phyloP scores from a whole-genome alignment of 1,140 invertebrate species.

The Limonius californicus region DNA sequence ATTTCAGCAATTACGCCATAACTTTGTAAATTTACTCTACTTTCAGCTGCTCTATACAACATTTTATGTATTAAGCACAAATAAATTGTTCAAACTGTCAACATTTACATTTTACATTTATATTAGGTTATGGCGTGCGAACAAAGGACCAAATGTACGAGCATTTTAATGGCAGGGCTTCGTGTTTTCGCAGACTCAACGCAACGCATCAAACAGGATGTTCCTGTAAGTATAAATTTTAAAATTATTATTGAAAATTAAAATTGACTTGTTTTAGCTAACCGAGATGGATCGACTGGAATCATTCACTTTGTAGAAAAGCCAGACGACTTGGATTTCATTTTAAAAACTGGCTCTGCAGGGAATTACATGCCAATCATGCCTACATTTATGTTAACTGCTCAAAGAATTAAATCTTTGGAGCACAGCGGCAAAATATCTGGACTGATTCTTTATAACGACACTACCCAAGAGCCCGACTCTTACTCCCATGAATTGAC shows the following conservation, averaged over 20 bases:
- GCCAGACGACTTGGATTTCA: slow-evolving; percentile 64
- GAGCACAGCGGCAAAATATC: slow-evolving; percentile 51
- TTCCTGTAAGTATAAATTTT: slow-evolving; percentile 65
- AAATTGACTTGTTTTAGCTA: slow-evolving; percentile 55
- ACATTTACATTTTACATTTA: no score
- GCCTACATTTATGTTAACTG: slow-evolving; percentile 59
- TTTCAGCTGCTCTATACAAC: no score
- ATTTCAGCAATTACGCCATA: no score
- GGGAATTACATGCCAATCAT: slow-evolving; percentile 69
- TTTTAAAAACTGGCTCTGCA: slow-evolving; percentile 64
- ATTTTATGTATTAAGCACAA: no score
- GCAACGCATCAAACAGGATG: slow-evolving; percentile 91
- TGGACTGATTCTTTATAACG: slow-evolving; percentile 55
- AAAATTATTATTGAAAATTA: no score
- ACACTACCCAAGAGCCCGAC: slow-evolving; percentile 45
- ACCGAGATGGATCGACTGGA: slow-evolving; percentile 73
- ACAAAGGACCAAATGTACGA: slow-evolving; percentile 78
- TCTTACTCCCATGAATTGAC: slow-evolving; percentile 68
- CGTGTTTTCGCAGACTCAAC: slow-evolving; percentile 85
- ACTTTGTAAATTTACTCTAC: no score
- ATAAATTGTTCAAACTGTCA: no score
- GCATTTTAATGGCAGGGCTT: slow-evolving; percentile 62
- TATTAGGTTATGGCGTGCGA: background rate
- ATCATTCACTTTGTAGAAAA: slow-evolving; percentile 69
- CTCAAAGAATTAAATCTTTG: slow-evolving; percentile 49